Evolutionary conservation across 2,113 vertebrate genomes (phyloP).

Genomic region (Pandion haliaetus): DNA sequence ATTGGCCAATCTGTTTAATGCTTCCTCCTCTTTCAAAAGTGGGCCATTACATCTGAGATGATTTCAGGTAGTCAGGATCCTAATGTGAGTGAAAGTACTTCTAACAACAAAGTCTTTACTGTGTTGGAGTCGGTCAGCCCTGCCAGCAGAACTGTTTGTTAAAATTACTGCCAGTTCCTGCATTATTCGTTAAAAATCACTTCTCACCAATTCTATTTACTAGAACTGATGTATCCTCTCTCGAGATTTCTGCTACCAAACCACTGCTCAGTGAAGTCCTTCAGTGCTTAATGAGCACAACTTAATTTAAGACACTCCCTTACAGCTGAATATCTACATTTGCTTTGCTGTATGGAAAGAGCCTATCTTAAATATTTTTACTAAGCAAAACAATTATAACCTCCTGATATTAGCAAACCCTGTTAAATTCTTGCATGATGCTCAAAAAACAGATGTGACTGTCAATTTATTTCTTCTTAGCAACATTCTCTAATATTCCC

Average conservation of each 20-base stretch:
- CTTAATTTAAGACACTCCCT: background rate
- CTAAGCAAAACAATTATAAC: background rate
- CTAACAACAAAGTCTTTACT: background rate
- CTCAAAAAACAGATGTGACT: background rate
- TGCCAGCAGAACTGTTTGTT: background rate
- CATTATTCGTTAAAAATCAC: background rate
- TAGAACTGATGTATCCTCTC: background rate
- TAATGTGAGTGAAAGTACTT: background rate
- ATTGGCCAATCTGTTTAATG: constrained; percentile 23
- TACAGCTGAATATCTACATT: background rate
- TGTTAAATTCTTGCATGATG: background rate
- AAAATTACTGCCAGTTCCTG: background rate
- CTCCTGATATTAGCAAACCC: background rate
- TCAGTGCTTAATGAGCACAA: background rate
- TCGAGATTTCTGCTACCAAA: background rate
- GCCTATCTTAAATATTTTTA: background rate
- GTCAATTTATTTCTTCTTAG: background rate
- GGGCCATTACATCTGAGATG: background rate
- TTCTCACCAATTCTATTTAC: background rate
- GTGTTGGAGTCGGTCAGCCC: background rate
- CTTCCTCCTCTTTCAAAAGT: constrained; percentile 1
- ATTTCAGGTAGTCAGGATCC: background rate
- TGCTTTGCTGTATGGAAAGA: background rate
- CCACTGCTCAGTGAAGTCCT: background rate
- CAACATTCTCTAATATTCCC: background rate